Evolutionary conservation across 2,888 invertebrate genomes (phyloP), one percentile per base, ranked within the genome.

Genomic region (Acheta domesticus): DNA sequence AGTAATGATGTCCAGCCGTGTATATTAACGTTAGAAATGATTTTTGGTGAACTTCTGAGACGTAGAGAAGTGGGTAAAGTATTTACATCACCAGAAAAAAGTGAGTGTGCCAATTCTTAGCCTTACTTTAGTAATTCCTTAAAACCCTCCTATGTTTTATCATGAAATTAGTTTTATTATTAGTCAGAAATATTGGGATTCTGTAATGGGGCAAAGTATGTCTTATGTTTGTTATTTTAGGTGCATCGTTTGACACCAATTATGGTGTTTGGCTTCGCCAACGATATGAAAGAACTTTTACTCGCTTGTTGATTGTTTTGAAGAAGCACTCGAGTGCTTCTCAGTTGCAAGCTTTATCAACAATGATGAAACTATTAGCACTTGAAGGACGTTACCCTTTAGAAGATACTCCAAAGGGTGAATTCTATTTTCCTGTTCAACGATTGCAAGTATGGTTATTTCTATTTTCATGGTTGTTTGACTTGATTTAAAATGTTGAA

Each of bases 301-400:
- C 87, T 1, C 89, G 90, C 78, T 87, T 92, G 36, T 84, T 93
- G 74, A 86, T 88, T 48, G 90, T 92, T 80, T 88, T 94, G 80
- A 88, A 88, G 49, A 86, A 87, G 36, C 89, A 89, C 11, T 85
- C 87, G 8, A 86, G 85, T 78, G 89, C 91, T 16, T 19, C 62
- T n/a, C 89, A 86, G 77, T 86, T 89, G 11, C 91, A 92, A 86
- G 93, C 93, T 0, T 87, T 96, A 5, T 90, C 92, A 2, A 92
- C 93, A 0, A 89, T 92, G 77, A 92, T 95, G 90, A 93, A 93
- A 84, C 86, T 95, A 80, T 87, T 96, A 83, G 89, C 91, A 75
- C 89, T 89, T 79, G 95, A 96, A 87, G 93, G 93, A 12, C 91
- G 90, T 84, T 87, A 90, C 85, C 93, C 93, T 0, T 84, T 93